phyloP scores from a whole-genome alignment of 1,140 invertebrate genomes.

The Drosophila funebris region DNA sequence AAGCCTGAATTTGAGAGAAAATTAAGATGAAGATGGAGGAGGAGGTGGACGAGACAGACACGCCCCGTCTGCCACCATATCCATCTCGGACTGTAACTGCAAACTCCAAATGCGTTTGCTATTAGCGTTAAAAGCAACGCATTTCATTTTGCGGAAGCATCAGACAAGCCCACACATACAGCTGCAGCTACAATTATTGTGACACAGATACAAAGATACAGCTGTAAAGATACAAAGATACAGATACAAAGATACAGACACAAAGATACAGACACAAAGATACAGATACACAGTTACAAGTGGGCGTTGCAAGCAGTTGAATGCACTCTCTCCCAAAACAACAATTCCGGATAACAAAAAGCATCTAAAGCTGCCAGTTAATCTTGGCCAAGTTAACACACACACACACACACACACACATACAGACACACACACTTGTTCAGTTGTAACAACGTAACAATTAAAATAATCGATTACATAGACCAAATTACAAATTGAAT shows the following conservation, averaged over 20 bases:
- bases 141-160: slow-evolving; percentile 58
- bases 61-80: neutral
- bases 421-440: neutral
- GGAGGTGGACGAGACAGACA: neutral
- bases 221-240: too few species aligned
- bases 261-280: too few species aligned
- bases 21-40: too few species aligned
- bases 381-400: neutral
- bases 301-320: slow-evolving; percentile 14
- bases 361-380: neutral
- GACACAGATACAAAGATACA: slow-evolving; percentile 14
- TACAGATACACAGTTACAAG: slow-evolving; percentile 6
- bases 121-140: slow-evolving; percentile 61
- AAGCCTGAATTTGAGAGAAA: slow-evolving; percentile 11
- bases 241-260: slow-evolving; percentile 4
- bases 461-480: slow-evolving; percentile 34
- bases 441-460: slow-evolving; percentile 1
- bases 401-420: too few species aligned
- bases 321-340: slow-evolving; percentile 11
- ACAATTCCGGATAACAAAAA: neutral
- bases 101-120: slow-evolving; percentile 32
- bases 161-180: slow-evolving; percentile 30
- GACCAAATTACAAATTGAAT: neutral
- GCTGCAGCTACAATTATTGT: neutral
- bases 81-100: neutral